A percentile compares a stretch with the other conserved stretches of the same genome.
Evolutionary conservation across 1,140 invertebrate species (phyloP).

Genomic region (Aphidius gifuensis): DNA sequence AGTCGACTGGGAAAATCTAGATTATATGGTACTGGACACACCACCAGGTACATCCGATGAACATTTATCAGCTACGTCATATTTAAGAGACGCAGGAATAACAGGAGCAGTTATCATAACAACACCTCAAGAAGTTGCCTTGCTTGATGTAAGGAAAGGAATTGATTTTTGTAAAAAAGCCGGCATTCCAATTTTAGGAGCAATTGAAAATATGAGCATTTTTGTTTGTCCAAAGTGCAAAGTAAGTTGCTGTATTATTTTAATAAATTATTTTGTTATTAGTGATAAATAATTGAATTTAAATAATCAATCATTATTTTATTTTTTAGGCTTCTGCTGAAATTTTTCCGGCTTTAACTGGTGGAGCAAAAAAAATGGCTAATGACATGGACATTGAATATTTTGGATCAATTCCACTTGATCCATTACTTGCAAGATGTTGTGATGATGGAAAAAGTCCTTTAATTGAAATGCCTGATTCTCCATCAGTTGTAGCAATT

Average conservation of each 20-base stretch:
- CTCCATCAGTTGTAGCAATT: slow-evolving; percentile 62
- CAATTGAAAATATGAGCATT: slow-evolving; percentile 89
- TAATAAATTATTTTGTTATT: neutral
- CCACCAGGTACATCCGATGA: slow-evolving; percentile 96
- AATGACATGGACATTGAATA: slow-evolving; percentile 66
- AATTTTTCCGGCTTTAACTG: slow-evolving; percentile 78
- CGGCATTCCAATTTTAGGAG: slow-evolving; percentile 77
- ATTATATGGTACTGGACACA: slow-evolving; percentile 89
- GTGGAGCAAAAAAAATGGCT: slow-evolving; percentile 70
- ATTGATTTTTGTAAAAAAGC: slow-evolving; percentile 88
- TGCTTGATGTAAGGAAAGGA: slow-evolving; percentile 91
- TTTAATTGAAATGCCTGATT: slow-evolving; percentile 65
- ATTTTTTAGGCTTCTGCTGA: slow-evolving; percentile 63
- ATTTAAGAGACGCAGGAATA: slow-evolving; percentile 60
- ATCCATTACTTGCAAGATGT: slow-evolving; percentile 70
- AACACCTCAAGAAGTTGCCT: slow-evolving; percentile 85
- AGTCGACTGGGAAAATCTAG: slow-evolving; percentile 89
- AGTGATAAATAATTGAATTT: slow-evolving; percentile 1
- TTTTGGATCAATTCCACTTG: slow-evolving; percentile 76
- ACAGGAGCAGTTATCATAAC: slow-evolving; percentile 83
- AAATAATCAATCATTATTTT: slow-evolving; percentile 48
- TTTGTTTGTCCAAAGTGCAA: slow-evolving; percentile 90
- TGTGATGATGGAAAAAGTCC: slow-evolving; percentile 78
- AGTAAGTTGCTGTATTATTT: slow-evolving; percentile 46
- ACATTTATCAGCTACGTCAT: slow-evolving; percentile 78